Evolutionary conservation across 2,113 vertebrate genomes (phyloP).

Genomic region (Scomber japonicus): DNA sequence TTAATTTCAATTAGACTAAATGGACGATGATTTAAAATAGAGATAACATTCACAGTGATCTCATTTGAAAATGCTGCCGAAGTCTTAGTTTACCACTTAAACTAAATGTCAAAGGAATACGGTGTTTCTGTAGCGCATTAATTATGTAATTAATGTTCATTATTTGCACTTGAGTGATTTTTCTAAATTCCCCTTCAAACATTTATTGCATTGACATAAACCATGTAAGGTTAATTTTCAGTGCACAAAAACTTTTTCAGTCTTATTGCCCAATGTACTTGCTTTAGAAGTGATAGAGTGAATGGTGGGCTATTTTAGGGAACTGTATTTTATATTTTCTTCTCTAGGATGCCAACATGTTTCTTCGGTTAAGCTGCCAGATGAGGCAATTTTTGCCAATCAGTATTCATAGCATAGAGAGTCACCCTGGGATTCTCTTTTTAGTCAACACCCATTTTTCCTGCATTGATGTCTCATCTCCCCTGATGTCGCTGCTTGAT

Average conservation of each 20-base stretch:
- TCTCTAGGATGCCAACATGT: background rate
- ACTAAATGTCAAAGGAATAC: no score
- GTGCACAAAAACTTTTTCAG: background rate
- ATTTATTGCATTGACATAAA: background rate
- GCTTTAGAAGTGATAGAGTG: background rate
- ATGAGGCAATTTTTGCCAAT: conserved; percentile 43
- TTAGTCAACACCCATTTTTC: conserved; percentile 57
- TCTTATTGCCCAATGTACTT: background rate
- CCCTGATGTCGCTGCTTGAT: conserved; percentile 47
- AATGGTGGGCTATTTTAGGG: conserved; percentile 8
- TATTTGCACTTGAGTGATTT: no score
- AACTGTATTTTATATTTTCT: background rate
- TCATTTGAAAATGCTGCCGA: no score
- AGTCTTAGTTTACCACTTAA: no score
- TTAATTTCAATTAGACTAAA: no score
- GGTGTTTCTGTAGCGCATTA: no score
- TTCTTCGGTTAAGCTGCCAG: conserved; percentile 28
- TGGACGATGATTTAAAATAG: no score
- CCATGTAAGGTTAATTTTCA: background rate
- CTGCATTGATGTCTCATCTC: conserved; percentile 54
- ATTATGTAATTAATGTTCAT: no score
- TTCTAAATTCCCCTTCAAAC: conserved; percentile 5
- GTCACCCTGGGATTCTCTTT: conserved; percentile 34
- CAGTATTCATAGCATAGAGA: conserved; percentile 12
- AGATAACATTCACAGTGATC: no score